These are phyloP conservation scores for Ibycter americanus DNA, from an alignment of 2,797 vertebrate genomes.

Conservation along the genomic window DNA sequence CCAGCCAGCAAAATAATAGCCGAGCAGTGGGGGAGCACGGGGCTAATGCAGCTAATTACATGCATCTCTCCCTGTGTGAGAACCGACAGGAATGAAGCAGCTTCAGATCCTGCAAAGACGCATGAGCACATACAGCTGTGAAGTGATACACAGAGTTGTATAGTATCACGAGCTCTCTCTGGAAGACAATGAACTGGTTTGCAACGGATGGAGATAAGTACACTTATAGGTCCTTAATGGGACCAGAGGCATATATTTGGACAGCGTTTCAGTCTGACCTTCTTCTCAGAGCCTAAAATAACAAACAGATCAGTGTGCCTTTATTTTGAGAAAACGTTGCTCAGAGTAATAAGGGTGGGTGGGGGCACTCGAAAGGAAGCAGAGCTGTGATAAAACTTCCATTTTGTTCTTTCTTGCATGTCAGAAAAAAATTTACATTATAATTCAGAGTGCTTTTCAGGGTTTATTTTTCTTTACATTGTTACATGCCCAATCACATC, in stretches of 20 bases:
- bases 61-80: neutral
- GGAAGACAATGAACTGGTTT: neutral
- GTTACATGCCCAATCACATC: conserved; percentile 18
- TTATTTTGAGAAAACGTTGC: conserved; percentile 60
- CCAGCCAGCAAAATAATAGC: neutral
- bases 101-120: neutral
- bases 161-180: neutral
- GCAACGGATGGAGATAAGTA: neutral
- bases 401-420: conserved; percentile 54
- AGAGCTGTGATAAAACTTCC: conserved; percentile 55
- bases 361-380: conserved; percentile 49
- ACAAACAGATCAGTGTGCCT: conserved; percentile 58
- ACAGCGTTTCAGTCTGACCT: conserved; percentile 16
- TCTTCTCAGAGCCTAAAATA: conserved; percentile 55
- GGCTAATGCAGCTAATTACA: neutral
- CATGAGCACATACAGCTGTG: rapidly evolving
- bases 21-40: neutral
- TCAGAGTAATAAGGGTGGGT: conserved; percentile 42
- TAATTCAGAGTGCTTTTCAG: conserved; percentile 18
- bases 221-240: neutral
- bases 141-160: rapidly evolving
- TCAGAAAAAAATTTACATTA: neutral
- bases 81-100: rapidly evolving
- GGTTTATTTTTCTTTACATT: conserved; percentile 63
- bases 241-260: neutral